Percentiles rank a stretch among this genome's conserved stretches.
These are phyloP conservation scores for Amiota communis DNA, from an alignment of 2,888 invertebrate genomes.

Conservation along the genomic window DNA sequence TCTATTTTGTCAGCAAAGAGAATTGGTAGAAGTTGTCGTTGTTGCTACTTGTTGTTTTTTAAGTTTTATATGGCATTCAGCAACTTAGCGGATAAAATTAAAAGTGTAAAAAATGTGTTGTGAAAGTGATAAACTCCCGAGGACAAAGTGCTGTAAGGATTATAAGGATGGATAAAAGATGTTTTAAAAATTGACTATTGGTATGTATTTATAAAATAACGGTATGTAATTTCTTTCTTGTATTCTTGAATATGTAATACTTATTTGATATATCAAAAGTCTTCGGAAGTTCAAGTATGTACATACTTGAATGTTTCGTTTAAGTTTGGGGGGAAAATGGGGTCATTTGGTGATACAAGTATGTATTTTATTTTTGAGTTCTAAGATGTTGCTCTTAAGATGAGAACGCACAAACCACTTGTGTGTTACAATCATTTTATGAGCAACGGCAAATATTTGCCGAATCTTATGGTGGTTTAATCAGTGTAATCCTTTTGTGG, in stretches of 20 bases:
- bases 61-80: not conserved
- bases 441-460: constrained; percentile 61
- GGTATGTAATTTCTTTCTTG: too few relatives aligned
- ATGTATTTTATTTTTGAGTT: not conserved
- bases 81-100: constrained; percentile 20
- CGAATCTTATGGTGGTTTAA: constrained; percentile 47
- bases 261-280: too few relatives aligned
- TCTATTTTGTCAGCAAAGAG: constrained; percentile 48
- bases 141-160: too few relatives aligned
- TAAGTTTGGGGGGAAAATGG: not conserved
- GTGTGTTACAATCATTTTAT: not conserved
- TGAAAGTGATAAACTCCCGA: not conserved
- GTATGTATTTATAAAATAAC: constrained; percentile 9
- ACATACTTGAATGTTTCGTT: not conserved
- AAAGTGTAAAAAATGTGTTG: not conserved
- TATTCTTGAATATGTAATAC: too few relatives aligned
- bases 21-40: not conserved
- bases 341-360: not conserved
- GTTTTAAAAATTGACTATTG: not conserved
- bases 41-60: not conserved
- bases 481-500: not conserved
- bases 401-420: not conserved
- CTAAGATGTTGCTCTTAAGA: not conserved
- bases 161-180: too few relatives aligned
- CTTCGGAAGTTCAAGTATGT: not conserved